Conservation (phyloP, 1,140 invertebrate species). For the Ruditapes philippinarum region DNA sequence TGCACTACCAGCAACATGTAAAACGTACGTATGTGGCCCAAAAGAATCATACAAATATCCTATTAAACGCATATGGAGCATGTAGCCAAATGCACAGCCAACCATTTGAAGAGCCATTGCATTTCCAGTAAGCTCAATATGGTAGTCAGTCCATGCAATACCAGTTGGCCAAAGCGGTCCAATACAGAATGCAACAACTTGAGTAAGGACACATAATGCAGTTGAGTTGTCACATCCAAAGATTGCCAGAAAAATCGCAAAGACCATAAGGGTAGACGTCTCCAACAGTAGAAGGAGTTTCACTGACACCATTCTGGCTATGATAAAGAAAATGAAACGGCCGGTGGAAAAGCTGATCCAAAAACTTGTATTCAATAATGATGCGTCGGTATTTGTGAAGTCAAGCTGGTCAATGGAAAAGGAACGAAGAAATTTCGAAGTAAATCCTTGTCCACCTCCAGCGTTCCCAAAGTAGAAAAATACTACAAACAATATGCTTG, state of each 20-base stretch:
- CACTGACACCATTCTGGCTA: slow-evolving; percentile 69
- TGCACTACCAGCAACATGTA: slow-evolving; percentile 63
- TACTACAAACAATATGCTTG: slow-evolving; percentile 66
- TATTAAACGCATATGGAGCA: slow-evolving; percentile 69
- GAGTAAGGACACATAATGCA: slow-evolving; percentile 64
- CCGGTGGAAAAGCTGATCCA: slow-evolving; percentile 76
- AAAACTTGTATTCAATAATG: slow-evolving; percentile 72
- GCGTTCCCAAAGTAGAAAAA: slow-evolving; percentile 71
- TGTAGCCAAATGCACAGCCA: slow-evolving; percentile 68
- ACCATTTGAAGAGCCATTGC: slow-evolving; percentile 67
- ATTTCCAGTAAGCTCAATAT: slow-evolving; percentile 69
- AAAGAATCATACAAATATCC: slow-evolving; percentile 74
- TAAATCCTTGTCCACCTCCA: slow-evolving; percentile 75
- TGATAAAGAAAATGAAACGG: slow-evolving; percentile 67
- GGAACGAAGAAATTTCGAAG: slow-evolving; percentile 71
- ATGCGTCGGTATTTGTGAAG: slow-evolving; percentile 67
- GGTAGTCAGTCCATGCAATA: slow-evolving; percentile 71
- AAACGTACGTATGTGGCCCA: slow-evolving; percentile 68
- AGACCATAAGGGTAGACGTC: slow-evolving; percentile 38
- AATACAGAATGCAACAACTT: slow-evolving; percentile 66
- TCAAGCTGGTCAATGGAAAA: slow-evolving; percentile 71
- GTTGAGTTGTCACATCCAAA: slow-evolving; percentile 54
- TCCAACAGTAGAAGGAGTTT: slow-evolving; percentile 72
- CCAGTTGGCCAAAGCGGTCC: slow-evolving; percentile 69
- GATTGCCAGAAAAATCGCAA: slow-evolving; percentile 59